phyloP scores from a whole-genome alignment of 2,888 invertebrate genomes.

The Choreutis nemorana region DNA sequence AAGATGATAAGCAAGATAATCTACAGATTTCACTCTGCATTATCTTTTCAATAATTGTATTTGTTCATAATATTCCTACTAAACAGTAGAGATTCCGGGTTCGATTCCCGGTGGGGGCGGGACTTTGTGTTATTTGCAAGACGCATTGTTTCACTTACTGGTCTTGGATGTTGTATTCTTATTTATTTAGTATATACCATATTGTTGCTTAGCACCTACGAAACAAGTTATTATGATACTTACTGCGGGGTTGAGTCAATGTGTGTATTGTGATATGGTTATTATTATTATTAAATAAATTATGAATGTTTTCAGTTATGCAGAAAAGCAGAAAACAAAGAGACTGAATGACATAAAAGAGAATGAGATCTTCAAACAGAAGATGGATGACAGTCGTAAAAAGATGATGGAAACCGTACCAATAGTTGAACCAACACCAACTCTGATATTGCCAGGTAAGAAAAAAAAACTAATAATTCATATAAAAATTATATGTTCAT shows the following conservation, averaged over 20 bases:
- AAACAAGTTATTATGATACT: neutral
- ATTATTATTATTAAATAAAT: constrained; percentile 1
- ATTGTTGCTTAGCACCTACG: too few species aligned
- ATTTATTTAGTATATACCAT: too few species aligned
- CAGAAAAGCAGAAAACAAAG: constrained; percentile 39
- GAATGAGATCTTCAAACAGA: constrained; percentile 46
- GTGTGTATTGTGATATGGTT: neutral
- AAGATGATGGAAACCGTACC: constrained; percentile 37
- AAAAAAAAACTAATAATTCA: neutral
- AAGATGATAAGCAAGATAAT: too few species aligned
- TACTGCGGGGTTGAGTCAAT: neutral
- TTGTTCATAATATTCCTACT: too few species aligned
- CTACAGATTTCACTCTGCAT: too few species aligned
- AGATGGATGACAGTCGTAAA: constrained; percentile 49
- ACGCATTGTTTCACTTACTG: too few species aligned
- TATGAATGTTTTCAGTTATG: constrained; percentile 29
- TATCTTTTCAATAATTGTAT: too few species aligned
- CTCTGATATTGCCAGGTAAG: constrained; percentile 34
- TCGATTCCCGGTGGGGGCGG: too few species aligned
- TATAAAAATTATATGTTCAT: neutral
- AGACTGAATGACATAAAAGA: constrained; percentile 47
- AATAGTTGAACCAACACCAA: constrained; percentile 26
- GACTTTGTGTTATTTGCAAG: too few species aligned
- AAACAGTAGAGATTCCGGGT: too few species aligned
- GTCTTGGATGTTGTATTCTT: too few species aligned